phyloP scores from a whole-genome alignment of 2,797 vertebrate species.

The Melanotaenia boesemani region DNA sequence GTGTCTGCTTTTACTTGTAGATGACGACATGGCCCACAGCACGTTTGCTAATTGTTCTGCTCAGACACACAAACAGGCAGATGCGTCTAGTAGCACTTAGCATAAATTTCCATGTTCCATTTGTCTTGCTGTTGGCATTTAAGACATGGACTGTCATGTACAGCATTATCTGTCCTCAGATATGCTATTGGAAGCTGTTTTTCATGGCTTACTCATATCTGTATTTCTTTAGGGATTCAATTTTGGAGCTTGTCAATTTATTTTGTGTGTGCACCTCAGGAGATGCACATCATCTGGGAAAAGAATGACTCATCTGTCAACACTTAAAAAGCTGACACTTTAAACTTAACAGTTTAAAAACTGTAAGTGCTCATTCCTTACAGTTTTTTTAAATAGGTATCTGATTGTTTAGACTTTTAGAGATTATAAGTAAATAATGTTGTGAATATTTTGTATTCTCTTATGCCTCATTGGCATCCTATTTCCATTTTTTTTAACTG shows the following conservation, averaged over 20 bases:
- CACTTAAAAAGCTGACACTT: background rate
- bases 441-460: background rate
- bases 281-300: conserved; percentile 42
- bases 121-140: conserved; percentile 30
- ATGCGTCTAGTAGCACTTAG: conserved; percentile 26
- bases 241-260: conserved; percentile 45
- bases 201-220: conserved; percentile 56
- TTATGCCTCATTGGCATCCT: too few relatives aligned
- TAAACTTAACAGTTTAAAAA: conserved; percentile 15
- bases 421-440: background rate
- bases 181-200: conserved; percentile 29
- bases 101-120: conserved; percentile 53
- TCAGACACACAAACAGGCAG: conserved; percentile 2
- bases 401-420: conserved; percentile 8
- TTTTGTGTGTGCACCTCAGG: conserved; percentile 44
- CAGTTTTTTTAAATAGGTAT: background rate
- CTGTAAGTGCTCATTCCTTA: conserved; percentile 40
- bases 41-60: conserved; percentile 21
- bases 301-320: conserved; percentile 55
- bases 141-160: conserved; percentile 29
- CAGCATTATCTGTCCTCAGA: conserved; percentile 39
- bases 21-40: conserved; percentile 23
- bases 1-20: conserved; percentile 25
- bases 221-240: conserved; percentile 53
- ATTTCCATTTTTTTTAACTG: background rate